Base-by-base conservation (phyloP, 2,797 vertebrate species). In the Loris lydekkerianus region DNA sequence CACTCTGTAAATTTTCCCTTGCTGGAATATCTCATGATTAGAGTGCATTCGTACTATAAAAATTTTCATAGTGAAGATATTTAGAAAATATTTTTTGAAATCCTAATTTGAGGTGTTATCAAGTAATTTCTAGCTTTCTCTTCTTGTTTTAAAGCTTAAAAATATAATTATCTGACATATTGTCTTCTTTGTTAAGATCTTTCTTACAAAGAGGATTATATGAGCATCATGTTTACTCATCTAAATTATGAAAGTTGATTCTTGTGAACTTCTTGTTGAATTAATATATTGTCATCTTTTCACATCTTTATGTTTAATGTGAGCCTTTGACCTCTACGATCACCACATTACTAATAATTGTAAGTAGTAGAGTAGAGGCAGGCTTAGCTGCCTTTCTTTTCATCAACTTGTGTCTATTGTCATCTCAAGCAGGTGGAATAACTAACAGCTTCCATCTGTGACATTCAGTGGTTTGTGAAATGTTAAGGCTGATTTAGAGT, bases 381-480 rank as follows among this genome's bases (percentile, higher is more conserved):
- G 56, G 29, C 34, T 75, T 76, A 85, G 34, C 61, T 78, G 29
- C 60, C 53, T 77, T 72, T 27, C 78, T 93, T 95, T 92, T 76
- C 85, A 86, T 96, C 94, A 40, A 63, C 29, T 94, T 70, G 87
- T 82, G 43, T 84, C 37, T 93, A n/a, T 82, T 37, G 17, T 84
- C 61, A n/a, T 58, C 27, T 95, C 93, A 93, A 78, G 61, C 75
- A 97, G 86, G 77, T 93, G 23, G 86, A 93, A 97, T 93, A 46
- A 95, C 89, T 93, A 93, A 93, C 23, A 89, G 46, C 61, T 96
- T 61, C 89, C 86, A 82, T 90, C 86, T 96, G 76, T 81, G 92
- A 92, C 61, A 87, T 70, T 80, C 61, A 70, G 67, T 77, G 46
- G 77, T 49, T 94, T 97, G 89, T 93, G 56, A 96, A 92, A 96